A percentile compares a stretch with the other conserved stretches of the same genome.
Evolutionary conservation across 2,797 vertebrate genomes (phyloP).

Genomic region (Eulemur mongoz): DNA sequence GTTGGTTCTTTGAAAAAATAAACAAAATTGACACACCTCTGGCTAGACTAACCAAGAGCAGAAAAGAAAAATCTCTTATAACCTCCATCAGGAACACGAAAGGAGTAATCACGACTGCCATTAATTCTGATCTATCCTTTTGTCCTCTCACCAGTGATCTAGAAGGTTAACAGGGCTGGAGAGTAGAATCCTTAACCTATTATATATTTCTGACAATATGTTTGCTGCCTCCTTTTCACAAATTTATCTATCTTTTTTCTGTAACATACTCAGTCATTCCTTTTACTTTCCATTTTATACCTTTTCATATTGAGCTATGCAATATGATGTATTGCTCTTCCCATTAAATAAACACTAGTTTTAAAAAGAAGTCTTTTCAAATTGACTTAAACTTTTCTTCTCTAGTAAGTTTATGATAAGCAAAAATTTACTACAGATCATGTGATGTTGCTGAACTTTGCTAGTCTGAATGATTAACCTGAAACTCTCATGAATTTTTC

Average conservation of each 20-base stretch:
- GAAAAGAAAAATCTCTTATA: no score
- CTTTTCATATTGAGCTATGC: background rate
- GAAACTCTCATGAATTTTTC: constrained; percentile 28
- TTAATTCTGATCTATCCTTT: background rate
- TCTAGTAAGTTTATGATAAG: background rate
- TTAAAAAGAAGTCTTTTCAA: background rate
- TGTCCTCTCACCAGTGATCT: background rate
- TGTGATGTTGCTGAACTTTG: background rate
- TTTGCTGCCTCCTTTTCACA: background rate
- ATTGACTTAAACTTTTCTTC: constrained; percentile 2
- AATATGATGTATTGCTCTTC: background rate
- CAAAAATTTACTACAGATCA: background rate
- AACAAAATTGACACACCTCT: no score
- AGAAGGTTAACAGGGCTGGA: background rate
- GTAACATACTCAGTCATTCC: background rate
- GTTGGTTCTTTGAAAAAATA: no score
- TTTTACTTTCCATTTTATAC: background rate
- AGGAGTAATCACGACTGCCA: background rate
- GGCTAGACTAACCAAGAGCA: no score
- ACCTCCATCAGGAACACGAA: no score
- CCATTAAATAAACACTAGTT: background rate
- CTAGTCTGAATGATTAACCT: background rate
- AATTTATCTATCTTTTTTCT: background rate
- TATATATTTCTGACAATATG: background rate
- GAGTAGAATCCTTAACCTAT: background rate